Evolutionary conservation across 2,797 vertebrate genomes (phyloP).

Genomic region (Manis crassicaudata): DNA sequence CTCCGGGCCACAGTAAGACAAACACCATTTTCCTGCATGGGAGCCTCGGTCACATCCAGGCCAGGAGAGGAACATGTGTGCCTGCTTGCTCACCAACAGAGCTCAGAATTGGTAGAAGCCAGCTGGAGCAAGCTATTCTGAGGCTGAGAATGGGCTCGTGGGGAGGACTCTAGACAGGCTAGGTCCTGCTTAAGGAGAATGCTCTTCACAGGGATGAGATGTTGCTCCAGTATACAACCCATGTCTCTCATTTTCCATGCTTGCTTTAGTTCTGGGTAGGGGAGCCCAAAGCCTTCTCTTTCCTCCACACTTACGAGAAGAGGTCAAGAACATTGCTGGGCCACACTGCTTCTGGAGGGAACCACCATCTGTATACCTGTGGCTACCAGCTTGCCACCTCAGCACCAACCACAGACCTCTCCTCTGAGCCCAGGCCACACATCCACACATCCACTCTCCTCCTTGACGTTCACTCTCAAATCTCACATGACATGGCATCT

Average conservation of each 20-base stretch:
- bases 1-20: background rate
- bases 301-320: background rate
- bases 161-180: background rate
- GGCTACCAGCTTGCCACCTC: background rate
- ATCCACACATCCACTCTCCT: background rate
- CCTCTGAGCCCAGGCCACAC: background rate
- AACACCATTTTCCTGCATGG: background rate
- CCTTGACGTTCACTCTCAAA: background rate
- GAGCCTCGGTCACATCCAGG: background rate
- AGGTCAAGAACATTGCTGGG: background rate
- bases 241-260: background rate
- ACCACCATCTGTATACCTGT: background rate
- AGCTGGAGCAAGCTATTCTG: background rate
- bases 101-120: background rate
- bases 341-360: rapidly evolving
- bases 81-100: background rate
- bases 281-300: background rate
- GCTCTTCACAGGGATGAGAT: background rate
- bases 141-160: background rate
- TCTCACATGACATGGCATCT: background rate
- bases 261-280: background rate
- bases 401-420: background rate
- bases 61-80: background rate
- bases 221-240: rapidly evolving
- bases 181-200: background rate